These are phyloP conservation scores for Leontopithecus rosalia DNA, from an alignment of 2,797 vertebrate genomes.

Conservation along the genomic window DNA sequence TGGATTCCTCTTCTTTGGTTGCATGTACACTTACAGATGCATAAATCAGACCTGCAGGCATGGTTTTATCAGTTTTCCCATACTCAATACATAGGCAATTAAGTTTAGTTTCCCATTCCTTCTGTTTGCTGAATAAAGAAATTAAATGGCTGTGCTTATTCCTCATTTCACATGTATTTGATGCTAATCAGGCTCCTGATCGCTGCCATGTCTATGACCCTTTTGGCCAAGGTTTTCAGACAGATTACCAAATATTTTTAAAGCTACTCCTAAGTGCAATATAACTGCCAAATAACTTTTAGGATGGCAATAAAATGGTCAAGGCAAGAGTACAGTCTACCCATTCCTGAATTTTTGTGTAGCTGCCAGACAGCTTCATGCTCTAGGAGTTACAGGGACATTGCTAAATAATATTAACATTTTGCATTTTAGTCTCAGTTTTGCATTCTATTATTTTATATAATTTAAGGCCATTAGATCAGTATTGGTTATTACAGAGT, in stretches of 20 bases:
- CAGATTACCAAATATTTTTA: background rate
- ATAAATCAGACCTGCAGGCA: too few species aligned
- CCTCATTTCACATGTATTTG: background rate
- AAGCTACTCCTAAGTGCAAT: background rate
- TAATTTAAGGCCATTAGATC: background rate
- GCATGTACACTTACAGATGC: too few species aligned
- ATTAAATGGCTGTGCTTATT: background rate
- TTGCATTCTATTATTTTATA: background rate
- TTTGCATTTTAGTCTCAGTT: slow-evolving; percentile 7
- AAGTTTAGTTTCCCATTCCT: background rate
- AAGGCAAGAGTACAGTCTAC: background rate
- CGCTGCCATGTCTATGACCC: too few species aligned
- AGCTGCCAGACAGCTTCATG: background rate
- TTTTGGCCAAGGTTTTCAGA: too few species aligned
- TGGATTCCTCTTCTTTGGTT: too few species aligned
- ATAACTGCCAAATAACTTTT: background rate
- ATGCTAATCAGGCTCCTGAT: background rate
- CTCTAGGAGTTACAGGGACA: background rate
- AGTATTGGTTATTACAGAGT: background rate
- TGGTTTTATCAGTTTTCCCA: too few species aligned
- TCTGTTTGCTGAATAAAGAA: background rate
- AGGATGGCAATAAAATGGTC: background rate
- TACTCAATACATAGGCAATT: background rate
- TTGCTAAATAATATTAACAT: slow-evolving; percentile 13
- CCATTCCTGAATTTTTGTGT: slow-evolving; percentile 1